These are phyloP conservation scores for Sthenelais limicola DNA, from an alignment of 2,888 invertebrate genomes.

Conservation along the genomic window DNA sequence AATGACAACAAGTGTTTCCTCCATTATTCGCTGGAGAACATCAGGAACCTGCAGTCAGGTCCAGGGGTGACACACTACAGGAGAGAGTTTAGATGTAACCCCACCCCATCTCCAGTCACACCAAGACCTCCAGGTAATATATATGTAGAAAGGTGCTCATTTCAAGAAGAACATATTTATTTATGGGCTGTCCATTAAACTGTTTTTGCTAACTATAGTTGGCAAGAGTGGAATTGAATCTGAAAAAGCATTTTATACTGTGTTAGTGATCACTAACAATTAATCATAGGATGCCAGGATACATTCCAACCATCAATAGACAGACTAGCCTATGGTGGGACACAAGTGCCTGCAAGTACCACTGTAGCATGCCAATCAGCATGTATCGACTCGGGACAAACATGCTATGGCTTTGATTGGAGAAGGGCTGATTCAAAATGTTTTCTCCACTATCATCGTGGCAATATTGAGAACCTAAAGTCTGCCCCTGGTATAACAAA, in stretches of 20 bases:
- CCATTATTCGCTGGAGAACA: not conserved
- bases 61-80: constrained; percentile 19
- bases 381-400: not conserved
- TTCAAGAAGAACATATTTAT: too few relatives aligned
- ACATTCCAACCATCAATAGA: not conserved
- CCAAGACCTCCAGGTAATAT: too few relatives aligned
- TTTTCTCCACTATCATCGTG: not conserved
- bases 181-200: too few relatives aligned
- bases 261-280: too few relatives aligned
- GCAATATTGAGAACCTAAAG: not conserved
- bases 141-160: too few relatives aligned
- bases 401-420: constrained; percentile 12
- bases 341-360: not conserved
- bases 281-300: not conserved
- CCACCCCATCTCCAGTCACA: too few relatives aligned
- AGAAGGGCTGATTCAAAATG: not conserved
- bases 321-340: not conserved
- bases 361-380: not conserved
- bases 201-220: too few relatives aligned
- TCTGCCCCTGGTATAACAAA: not conserved
- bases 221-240: too few relatives aligned
- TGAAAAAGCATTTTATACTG: too few relatives aligned
- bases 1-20: not conserved
- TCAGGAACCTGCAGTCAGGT: not conserved
- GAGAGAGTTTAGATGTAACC: constrained; percentile 18